phyloP scores from a whole-genome alignment of 2,113 vertebrate species.

The Petroica traversi region DNA sequence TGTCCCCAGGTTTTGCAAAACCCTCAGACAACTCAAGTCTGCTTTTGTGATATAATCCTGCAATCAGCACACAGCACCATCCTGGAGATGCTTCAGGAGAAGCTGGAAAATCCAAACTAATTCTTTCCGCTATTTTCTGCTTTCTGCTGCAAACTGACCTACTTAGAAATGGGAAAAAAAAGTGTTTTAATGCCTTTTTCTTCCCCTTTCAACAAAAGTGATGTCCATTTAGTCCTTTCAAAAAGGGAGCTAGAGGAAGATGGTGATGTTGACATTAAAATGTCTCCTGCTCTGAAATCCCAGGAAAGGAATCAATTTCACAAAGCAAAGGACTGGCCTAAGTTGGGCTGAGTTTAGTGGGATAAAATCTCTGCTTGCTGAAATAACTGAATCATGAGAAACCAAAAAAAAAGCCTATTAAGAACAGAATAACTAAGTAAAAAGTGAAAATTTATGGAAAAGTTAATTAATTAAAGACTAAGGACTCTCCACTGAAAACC shows the following conservation, averaged over 20 bases:
- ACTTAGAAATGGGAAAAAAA: background rate
- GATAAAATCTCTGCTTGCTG: background rate
- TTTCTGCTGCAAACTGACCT: conserved; percentile 5
- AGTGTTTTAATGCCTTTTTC: background rate
- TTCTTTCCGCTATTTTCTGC: conserved; percentile 22
- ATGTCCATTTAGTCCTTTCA: background rate
- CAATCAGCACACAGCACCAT: conserved; percentile 30
- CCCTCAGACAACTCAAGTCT: background rate
- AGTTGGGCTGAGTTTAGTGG: background rate
- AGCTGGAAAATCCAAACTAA: conserved; percentile 47
- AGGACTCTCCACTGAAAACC: background rate
- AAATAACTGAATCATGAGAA: background rate
- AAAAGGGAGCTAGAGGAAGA: background rate
- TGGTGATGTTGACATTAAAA: background rate
- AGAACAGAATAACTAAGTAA: background rate
- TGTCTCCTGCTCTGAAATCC: background rate
- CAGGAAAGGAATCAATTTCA: conserved; percentile 22
- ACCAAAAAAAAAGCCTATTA: background rate
- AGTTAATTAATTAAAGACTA: background rate
- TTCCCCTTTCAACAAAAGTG: background rate
- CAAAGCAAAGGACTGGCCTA: background rate
- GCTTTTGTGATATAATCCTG: conserved; percentile 55
- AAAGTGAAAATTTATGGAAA: background rate
- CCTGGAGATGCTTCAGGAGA: conserved; percentile 19
- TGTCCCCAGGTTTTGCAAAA: background rate